phyloP scores from a whole-genome alignment of 53 echinoderm and acorn worm species.

The Holothuria leucospilota region DNA sequence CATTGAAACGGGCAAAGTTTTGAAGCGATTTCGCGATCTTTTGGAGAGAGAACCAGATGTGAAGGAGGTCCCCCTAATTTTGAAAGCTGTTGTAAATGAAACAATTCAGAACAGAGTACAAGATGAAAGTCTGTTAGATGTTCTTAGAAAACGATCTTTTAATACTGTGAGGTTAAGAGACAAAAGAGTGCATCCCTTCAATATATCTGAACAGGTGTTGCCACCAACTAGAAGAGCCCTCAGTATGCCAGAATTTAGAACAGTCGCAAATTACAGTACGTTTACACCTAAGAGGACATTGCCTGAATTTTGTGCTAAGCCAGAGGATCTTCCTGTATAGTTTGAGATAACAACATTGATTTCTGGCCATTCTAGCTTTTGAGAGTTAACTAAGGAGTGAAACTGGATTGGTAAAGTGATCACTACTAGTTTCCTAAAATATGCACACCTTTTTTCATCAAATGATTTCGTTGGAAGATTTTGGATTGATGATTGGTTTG shows the following conservation, averaged over 20 bases:
- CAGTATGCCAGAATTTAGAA: conserved; percentile 86
- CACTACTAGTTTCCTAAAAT: too few relatives aligned
- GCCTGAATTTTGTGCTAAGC: conserved; percentile 89
- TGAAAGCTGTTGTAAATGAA: conserved; percentile 87
- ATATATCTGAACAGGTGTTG: conserved; percentile 69
- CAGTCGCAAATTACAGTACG: conserved; percentile 58
- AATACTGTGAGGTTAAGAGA: conserved; percentile 71
- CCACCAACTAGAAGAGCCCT: conserved; percentile 67
- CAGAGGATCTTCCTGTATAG: conserved; percentile 86
- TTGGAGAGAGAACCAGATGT: conserved; percentile 75
- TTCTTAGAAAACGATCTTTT: conserved; percentile 81
- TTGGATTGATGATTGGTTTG: too few relatives aligned
- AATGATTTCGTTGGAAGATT: too few relatives aligned
- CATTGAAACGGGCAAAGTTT: conserved; percentile 75
- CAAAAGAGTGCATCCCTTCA: conserved; percentile 81
- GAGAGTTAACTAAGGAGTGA: too few relatives aligned
- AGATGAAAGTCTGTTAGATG: conserved; percentile 85
- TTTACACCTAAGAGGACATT: conserved; percentile 66
- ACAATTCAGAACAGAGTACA: conserved; percentile 81
- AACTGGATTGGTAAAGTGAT: too few relatives aligned
- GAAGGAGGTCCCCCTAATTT: conserved; percentile 83
- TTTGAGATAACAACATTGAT: not conserved
- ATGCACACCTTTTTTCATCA: too few relatives aligned
- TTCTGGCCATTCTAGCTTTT: too few relatives aligned
- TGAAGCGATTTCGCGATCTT: conserved; percentile 80